These are phyloP conservation scores for Zosterops japonicus DNA, from an alignment of 2,113 vertebrate genomes.

Conservation along the genomic window DNA sequence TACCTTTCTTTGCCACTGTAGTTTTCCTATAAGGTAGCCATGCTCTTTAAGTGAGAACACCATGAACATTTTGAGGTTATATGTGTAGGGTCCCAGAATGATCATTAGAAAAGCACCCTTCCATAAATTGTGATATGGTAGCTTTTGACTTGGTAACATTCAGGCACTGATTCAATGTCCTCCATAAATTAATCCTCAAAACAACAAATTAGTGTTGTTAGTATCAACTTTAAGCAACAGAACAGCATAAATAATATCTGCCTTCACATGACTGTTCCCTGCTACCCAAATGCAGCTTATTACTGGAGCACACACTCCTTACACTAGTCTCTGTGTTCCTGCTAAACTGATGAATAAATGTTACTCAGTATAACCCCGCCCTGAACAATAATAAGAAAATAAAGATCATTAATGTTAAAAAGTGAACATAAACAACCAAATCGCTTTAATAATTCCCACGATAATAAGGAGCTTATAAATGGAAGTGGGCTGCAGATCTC, in stretches of 20 bases:
- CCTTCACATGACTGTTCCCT: not conserved
- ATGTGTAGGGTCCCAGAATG: not conserved
- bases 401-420: not conserved
- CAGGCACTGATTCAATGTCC: not conserved
- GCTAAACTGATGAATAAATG: not conserved
- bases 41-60: not conserved
- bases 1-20: not conserved
- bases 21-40: not conserved
- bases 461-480: not conserved
- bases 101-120: not conserved
- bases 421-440: not conserved
- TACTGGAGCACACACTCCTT: not conserved
- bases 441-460: not conserved
- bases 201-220: not conserved
- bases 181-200: not conserved
- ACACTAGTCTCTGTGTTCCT: not conserved
- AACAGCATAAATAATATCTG: not conserved
- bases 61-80: fast-evolving
- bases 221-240: not conserved
- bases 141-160: not conserved
- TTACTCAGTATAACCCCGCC: not conserved
- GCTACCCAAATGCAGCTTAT: not conserved
- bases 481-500: not conserved
- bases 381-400: not conserved
- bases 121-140: not conserved